Evolutionary conservation across 2,113 vertebrate genomes (phyloP).

Genomic region (Plecotus auritus): DNA sequence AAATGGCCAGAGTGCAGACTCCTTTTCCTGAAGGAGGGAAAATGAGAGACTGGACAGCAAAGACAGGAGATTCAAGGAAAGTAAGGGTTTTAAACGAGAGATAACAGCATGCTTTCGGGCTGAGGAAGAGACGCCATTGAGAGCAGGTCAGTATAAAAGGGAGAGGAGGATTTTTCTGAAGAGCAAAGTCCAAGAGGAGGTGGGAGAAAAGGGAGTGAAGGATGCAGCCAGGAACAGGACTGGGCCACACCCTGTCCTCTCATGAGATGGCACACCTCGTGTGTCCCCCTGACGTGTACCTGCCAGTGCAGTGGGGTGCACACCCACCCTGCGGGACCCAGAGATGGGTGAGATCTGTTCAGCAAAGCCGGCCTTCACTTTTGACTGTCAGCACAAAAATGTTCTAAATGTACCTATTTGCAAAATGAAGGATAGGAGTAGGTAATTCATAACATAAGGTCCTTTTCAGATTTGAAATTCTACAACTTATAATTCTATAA

Average conservation of each 20-base stretch:
- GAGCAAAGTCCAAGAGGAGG: background rate
- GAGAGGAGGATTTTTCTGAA: background rate
- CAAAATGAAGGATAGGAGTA: background rate
- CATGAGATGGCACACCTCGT: background rate
- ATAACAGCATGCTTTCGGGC: background rate
- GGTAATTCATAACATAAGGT: background rate
- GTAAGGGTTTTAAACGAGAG: background rate
- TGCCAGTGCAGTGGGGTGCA: accelerated
- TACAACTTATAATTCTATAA: conserved; percentile 1
- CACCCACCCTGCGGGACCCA: background rate
- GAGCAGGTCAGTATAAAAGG: background rate
- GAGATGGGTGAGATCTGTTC: background rate
- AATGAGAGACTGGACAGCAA: background rate
- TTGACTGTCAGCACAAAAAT: background rate
- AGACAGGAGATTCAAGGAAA: background rate
- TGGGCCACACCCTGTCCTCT: background rate
- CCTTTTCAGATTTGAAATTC: background rate
- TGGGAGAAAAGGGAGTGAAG: background rate
- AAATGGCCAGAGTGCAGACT: background rate
- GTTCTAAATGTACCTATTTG: background rate
- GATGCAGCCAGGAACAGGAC: background rate
- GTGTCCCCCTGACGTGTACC: accelerated
- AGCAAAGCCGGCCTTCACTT: background rate
- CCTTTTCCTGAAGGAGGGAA: background rate
- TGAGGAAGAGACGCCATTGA: background rate